These are phyloP conservation scores for Leucoma salicis DNA, from an alignment of 2,888 invertebrate genomes.

Conservation along the genomic window DNA sequence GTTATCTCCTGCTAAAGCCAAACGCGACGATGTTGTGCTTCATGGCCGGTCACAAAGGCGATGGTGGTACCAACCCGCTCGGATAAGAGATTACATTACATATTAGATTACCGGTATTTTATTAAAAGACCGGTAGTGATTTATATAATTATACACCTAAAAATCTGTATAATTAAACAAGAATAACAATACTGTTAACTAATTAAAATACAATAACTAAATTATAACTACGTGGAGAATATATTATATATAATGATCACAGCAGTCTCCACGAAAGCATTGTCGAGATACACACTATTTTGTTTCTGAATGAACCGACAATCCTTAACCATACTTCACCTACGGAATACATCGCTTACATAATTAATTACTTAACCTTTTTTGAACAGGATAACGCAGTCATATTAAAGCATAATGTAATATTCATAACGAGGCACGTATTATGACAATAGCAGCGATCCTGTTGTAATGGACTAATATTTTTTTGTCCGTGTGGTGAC, in stretches of 20 bases:
- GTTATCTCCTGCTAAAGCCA: too few relatives aligned
- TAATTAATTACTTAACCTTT: conserved; percentile 43
- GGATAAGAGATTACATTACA: too few relatives aligned
- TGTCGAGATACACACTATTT: conserved; percentile 7
- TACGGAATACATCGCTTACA: conserved; percentile 33
- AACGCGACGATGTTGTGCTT: too few relatives aligned
- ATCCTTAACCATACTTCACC: conserved; percentile 14
- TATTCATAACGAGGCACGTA: conserved; percentile 35
- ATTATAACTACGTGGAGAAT: background rate
- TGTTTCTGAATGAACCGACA: conserved; percentile 25
- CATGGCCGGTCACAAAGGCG: too few relatives aligned
- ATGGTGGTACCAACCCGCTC: too few relatives aligned
- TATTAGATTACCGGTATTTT: too few relatives aligned
- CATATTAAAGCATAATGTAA: conserved; percentile 32
- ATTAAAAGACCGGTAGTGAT: too few relatives aligned
- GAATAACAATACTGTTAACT: too few relatives aligned
- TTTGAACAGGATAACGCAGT: conserved; percentile 42
- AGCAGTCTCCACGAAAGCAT: background rate
- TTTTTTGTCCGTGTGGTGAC: background rate
- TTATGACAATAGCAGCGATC: conserved; percentile 16
- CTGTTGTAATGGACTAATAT: background rate
- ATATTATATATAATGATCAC: background rate
- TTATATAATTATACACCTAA: too few relatives aligned
- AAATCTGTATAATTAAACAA: too few relatives aligned
- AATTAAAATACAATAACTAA: background rate